Evolutionary conservation across 2,888 invertebrate species (phyloP).

Genomic region (Macaria notata): DNA sequence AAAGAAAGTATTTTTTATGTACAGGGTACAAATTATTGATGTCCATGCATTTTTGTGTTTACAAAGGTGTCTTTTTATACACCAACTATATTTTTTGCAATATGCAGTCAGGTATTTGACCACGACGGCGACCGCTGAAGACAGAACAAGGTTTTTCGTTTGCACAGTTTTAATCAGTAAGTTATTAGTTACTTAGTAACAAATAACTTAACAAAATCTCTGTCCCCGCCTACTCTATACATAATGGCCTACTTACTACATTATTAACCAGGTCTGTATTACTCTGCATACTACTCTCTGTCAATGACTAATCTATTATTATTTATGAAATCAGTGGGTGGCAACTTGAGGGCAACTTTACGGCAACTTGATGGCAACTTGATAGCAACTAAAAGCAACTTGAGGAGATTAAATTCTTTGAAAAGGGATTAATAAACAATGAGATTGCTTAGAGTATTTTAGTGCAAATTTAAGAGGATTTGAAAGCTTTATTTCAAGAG

Average conservation of each 20-base stretch:
- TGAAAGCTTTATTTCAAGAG: too few species aligned
- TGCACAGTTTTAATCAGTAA: too few species aligned
- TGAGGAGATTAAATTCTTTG: conserved; percentile 6
- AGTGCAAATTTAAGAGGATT: conserved; percentile 2
- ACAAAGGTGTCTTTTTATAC: too few species aligned
- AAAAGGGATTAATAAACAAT: conserved; percentile 30
- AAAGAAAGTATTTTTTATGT: too few species aligned
- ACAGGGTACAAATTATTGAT: too few species aligned
- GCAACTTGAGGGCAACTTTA: conserved; percentile 31
- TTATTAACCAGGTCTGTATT: conserved; percentile 45
- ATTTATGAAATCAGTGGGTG: conserved; percentile 47
- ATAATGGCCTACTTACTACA: conserved; percentile 54
- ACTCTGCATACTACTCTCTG: conserved; percentile 37
- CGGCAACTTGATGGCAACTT: conserved; percentile 1
- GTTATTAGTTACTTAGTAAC: too few species aligned
- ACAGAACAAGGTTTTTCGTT: too few species aligned
- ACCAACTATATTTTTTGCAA: too few species aligned
- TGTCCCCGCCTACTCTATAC: conserved; percentile 37
- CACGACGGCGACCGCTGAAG: too few species aligned
- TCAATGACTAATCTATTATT: conserved; percentile 45
- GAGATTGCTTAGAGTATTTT: conserved; percentile 19
- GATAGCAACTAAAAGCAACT: conserved; percentile 5
- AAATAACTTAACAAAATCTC: conserved; percentile 9
- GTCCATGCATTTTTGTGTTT: too few species aligned
- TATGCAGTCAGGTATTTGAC: too few species aligned